Conservation (phyloP, 2,888 invertebrate species). For the Mallateleia sp. region DNA sequence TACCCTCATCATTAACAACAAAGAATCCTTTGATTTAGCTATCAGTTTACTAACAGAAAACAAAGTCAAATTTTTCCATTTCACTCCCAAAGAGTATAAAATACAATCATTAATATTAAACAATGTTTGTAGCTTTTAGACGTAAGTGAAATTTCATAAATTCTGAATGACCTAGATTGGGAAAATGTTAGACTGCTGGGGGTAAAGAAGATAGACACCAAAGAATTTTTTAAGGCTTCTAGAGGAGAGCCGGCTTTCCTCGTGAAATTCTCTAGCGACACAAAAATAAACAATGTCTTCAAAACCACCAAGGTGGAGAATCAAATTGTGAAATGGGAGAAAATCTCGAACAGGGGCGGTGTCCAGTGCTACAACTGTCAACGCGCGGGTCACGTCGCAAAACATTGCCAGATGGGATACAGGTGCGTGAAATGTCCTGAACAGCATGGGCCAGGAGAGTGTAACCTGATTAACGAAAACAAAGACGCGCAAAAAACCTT, state of each 20-base stretch:
- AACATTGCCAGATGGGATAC: conserved; percentile 29
- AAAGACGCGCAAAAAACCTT: background rate
- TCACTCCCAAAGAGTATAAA: conserved; percentile 14
- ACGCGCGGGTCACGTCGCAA: conserved; percentile 17
- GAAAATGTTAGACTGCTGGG: conserved; percentile 37
- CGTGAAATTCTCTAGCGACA: conserved; percentile 5
- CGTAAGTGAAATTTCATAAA: background rate
- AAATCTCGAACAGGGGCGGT: conserved; percentile 22
- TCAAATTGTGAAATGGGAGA: conserved; percentile 56
- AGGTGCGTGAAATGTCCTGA: conserved; percentile 55
- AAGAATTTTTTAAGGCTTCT: conserved; percentile 43
- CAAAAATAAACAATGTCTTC: background rate
- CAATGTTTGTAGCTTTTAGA: conserved; percentile 11
- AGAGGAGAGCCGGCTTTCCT: conserved; percentile 16
- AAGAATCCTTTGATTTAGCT: background rate
- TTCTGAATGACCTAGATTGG: background rate
- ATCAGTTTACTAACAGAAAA: background rate
- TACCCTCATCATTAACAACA: background rate
- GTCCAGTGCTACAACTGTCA: conserved; percentile 49
- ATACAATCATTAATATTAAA: conserved; percentile 9
- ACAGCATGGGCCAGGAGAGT: conserved; percentile 27
- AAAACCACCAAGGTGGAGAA: background rate
- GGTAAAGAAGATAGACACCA: conserved; percentile 43
- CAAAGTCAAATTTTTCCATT: conserved; percentile 15
- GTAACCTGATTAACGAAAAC: background rate